phyloP scores from a whole-genome alignment of 2,888 invertebrate species.

The Anthrax anthrax region DNA sequence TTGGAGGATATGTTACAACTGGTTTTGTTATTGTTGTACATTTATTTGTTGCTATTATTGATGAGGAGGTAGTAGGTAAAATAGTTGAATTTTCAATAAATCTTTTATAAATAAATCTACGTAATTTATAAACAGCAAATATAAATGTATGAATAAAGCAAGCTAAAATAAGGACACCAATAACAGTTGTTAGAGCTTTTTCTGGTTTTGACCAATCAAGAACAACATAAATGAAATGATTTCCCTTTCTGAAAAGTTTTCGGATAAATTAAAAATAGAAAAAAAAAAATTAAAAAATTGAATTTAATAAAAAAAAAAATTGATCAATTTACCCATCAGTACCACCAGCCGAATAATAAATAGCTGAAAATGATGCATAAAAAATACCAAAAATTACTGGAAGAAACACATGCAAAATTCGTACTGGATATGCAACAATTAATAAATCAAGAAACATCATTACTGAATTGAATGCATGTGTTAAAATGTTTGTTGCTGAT shows the following conservation, averaged over 20 bases:
- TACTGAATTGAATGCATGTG: constrained; percentile 61
- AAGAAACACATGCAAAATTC: constrained; percentile 48
- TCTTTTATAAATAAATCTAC: constrained; percentile 22
- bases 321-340: constrained; percentile 34
- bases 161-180: constrained; percentile 24
- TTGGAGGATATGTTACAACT: constrained; percentile 19
- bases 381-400: constrained; percentile 43
- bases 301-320: not conserved
- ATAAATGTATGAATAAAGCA: constrained; percentile 25
- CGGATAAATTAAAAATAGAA: too few relatives aligned
- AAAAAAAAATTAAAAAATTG: not conserved
- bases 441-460: constrained; percentile 58
- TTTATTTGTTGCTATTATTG: not conserved
- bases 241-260: constrained; percentile 37
- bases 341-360: constrained; percentile 50
- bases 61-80: constrained; percentile 19
- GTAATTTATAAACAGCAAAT: constrained; percentile 27
- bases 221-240: constrained; percentile 55
- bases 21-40: not conserved
- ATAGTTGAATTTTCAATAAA: constrained; percentile 19
- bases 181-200: constrained; percentile 21
- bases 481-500: constrained; percentile 51
- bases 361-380: constrained; percentile 41
- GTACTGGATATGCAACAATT: constrained; percentile 57
- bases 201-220: constrained; percentile 60